Evolutionary conservation across 2,888 invertebrate species (phyloP).

Genomic region (Neria commutata): DNA sequence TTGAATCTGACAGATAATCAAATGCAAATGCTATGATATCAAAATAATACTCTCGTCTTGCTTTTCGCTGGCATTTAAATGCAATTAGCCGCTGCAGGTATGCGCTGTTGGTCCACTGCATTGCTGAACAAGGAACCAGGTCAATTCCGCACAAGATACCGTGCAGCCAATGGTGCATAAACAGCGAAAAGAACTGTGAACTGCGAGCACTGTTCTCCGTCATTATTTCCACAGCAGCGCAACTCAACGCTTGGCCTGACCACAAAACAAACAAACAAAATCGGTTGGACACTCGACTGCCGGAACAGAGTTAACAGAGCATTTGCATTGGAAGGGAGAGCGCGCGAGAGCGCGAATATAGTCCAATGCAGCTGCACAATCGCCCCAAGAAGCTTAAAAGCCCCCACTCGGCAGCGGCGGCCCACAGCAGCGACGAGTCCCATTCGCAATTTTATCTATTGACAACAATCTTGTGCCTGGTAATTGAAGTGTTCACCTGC

Average conservation of each 20-base stretch:
- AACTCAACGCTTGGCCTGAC: background rate
- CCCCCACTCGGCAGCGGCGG: slow-evolving; percentile 24
- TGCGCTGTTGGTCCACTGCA: background rate
- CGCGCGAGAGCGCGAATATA: background rate
- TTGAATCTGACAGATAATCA: background rate
- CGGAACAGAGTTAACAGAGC: slow-evolving; percentile 6
- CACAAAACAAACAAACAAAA: slow-evolving; percentile 1
- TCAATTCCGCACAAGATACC: slow-evolving; percentile 2
- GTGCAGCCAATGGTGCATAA: slow-evolving; percentile 19
- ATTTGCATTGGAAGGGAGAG: slow-evolving; percentile 10
- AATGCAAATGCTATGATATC: too few species aligned
- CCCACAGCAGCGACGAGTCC: slow-evolving; percentile 27
- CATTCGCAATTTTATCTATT: slow-evolving; percentile 37
- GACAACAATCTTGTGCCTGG: slow-evolving; percentile 45
- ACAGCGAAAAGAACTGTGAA: background rate
- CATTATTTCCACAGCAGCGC: background rate
- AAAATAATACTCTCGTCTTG: too few species aligned
- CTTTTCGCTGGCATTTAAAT: background rate
- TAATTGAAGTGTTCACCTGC: slow-evolving; percentile 49
- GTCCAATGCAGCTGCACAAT: slow-evolving; percentile 42
- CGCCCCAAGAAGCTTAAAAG: slow-evolving; percentile 42
- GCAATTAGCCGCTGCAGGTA: background rate
- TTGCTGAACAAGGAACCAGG: background rate
- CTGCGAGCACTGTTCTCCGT: too few species aligned
- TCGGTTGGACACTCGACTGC: slow-evolving; percentile 1